Percentiles rank a stretch among this genome's conserved stretches.
Evolutionary conservation across 92 coral and sea anemone genomes (phyloP).

Genomic region (Siderastrea radians): DNA sequence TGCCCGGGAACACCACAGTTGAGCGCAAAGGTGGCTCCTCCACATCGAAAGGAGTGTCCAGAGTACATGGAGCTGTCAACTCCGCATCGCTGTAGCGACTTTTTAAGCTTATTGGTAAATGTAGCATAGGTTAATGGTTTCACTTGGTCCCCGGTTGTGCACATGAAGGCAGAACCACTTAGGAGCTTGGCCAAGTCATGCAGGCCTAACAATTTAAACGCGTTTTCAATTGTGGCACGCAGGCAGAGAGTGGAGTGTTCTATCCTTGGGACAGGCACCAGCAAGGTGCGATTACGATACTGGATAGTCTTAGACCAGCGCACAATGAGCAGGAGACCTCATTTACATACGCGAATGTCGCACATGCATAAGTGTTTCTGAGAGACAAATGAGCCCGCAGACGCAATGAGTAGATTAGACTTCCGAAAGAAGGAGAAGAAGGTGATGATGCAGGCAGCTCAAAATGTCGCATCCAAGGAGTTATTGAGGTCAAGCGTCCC

Average conservation of each 20-base stretch:
- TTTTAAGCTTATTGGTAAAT: slow-evolving; percentile 26
- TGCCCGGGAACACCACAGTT: slow-evolving; percentile 39
- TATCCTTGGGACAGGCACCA: slow-evolving; percentile 54
- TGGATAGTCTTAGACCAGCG: slow-evolving; percentile 56
- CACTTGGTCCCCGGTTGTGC: not conserved
- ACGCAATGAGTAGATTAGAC: slow-evolving; percentile 43
- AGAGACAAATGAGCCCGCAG: slow-evolving; percentile 28
- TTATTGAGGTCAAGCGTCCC: slow-evolving; percentile 17
- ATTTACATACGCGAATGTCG: slow-evolving; percentile 39
- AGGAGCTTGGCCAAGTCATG: not conserved
- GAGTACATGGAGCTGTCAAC: slow-evolving; percentile 18
- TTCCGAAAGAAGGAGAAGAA: slow-evolving; percentile 62
- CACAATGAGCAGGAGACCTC: slow-evolving; percentile 50
- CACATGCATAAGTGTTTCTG: slow-evolving; percentile 20
- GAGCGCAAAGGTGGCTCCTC: slow-evolving; percentile 56
- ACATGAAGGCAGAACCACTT: slow-evolving; percentile 33
- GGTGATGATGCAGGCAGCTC: slow-evolving; percentile 71
- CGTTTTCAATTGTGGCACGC: not conserved
- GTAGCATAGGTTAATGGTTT: slow-evolving; percentile 23
- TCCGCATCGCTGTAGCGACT: slow-evolving; percentile 11
- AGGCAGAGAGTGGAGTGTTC: slow-evolving; percentile 38
- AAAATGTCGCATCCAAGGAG: slow-evolving; percentile 60
- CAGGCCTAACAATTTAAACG: slow-evolving; percentile 22
- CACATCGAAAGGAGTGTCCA: slow-evolving; percentile 55
- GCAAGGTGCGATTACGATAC: slow-evolving; percentile 38